Evolutionary conservation across 1,140 invertebrate species (phyloP), one percentile per base, ranked within the genome.

Genomic region (Conopomorpha cramerella): DNA sequence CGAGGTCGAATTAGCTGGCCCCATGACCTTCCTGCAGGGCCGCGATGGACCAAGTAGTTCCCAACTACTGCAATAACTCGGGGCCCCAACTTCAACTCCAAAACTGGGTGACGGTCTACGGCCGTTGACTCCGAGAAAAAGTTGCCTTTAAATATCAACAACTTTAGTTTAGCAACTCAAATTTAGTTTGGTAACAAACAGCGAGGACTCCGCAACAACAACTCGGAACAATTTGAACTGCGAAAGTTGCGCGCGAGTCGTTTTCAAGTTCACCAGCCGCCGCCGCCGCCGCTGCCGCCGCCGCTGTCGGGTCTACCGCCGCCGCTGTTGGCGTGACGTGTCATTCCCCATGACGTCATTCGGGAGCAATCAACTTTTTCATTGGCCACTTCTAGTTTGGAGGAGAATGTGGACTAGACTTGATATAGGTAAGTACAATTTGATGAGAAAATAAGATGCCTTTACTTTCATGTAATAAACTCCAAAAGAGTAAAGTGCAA

Each of bases 41-140:
- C 19, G 33, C 44, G 55, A 33, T 63, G 61, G 59, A 51, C 58
- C 61, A 65, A 71, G 58, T 68, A 70, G 59, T 68, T 70, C 36
- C 53, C 58, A 74, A 74, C 68, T 72, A 74, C 67, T 72, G 66
- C 71, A 67, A 76, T 74, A 74, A 74, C 67, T 74, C 67, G 51
- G 61, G 56, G 33, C 12, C 4, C 30, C 30, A n/a, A 14, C 30
- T 52, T 60, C 64, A 66, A 65, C 67, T 70, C 65, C 51, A 59
- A 66, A 74, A 74, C 70, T 74, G 65, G 70, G 70, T 72, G 67
- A 76, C 71, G 66, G 59, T 64, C 62, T 55, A 62, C 53, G 70
- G 70, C 65, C 70, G 62, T 76, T 76, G 70, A 76, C 70, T 76
- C 56, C 64, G 67, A 64, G 70, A 76, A 76, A 76, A 76, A 76